A percentile compares a stretch with the other conserved stretches of the same genome.
These are phyloP conservation scores for Diplolepis rosae DNA, from an alignment of 2,888 invertebrate species.

Conservation along the genomic window DNA sequence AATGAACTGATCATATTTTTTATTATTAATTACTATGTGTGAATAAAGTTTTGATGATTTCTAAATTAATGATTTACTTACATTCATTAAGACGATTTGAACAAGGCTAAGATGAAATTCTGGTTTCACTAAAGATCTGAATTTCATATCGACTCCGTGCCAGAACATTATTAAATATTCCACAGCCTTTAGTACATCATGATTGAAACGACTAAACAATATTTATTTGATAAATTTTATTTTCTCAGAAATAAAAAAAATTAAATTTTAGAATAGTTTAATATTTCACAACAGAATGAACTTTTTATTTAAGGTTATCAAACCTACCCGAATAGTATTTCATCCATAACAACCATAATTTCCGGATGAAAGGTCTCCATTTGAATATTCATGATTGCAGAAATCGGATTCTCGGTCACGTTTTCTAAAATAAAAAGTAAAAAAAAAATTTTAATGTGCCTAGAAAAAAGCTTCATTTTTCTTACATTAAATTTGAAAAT, in stretches of 20 bases:
- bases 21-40: too few relatives aligned
- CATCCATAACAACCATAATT: slow-evolving; percentile 23
- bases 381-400: neutral
- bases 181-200: slow-evolving; percentile 5
- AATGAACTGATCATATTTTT: too few relatives aligned
- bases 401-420: neutral
- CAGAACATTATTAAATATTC: slow-evolving; percentile 22
- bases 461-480: too few relatives aligned
- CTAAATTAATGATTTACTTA: too few relatives aligned
- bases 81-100: slow-evolving; percentile 20
- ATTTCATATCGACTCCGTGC: slow-evolving; percentile 17
- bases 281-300: neutral
- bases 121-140: neutral
- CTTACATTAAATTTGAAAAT: too few relatives aligned
- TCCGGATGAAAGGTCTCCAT: slow-evolving; percentile 14
- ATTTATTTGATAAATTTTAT: too few relatives aligned
- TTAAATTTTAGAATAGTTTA: neutral
- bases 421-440: neutral
- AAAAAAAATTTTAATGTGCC: too few relatives aligned
- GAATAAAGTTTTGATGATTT: too few relatives aligned
- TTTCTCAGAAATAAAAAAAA: too few relatives aligned
- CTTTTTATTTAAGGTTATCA: too few relatives aligned
- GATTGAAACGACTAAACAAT: neutral
- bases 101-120: slow-evolving; percentile 6
- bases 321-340: slow-evolving; percentile 8